Evolutionary conservation across 1,140 invertebrate genomes (phyloP), one percentile per base, ranked within the genome.

Genomic region (Harpegnathos saltator): DNA sequence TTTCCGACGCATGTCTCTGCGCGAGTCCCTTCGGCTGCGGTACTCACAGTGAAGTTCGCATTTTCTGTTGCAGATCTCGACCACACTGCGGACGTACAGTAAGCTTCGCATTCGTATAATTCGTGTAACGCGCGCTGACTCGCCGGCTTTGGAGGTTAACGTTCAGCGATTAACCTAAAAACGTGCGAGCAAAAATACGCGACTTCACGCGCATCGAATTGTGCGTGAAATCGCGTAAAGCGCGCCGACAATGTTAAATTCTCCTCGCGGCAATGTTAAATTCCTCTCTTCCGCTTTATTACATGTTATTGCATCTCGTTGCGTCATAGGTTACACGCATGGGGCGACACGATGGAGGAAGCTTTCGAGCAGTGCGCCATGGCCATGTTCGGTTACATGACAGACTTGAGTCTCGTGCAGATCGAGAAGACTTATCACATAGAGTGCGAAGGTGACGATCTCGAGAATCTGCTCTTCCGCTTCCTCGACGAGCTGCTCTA

Each of bases 331-430:
- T 94, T 99, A 65, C 98, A 99, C 92, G 95, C 97, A 78, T 99
- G 99, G 99, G 99, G 99, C n/a, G 95, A 96, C 62, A 97, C 94
- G 73, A 91, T 99, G 29, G 94, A 96, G 91, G 98, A 99, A 95
- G 97, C 98, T 0, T 99, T 99, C 94, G 98, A 99, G 93, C 98
- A 99, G 95, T 98, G 97, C 91, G 98, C 97, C 4, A 96, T 98
- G 89, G 97, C 98, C 0, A 99, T 99, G 98, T 99, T 98, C 95
- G 98, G 96, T 5, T 99, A 99, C 92, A 99, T 99, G 97, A 99
- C 99, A 17, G 98, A 99, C 88, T 95, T 99, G 78, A 96, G 97
- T 0, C 96, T 95, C 82, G 98, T 99, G 0, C 96, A 98, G 89
- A 97, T 98, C 82, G 95, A 95, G 86, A 95, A 97, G 87, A 95